Percentiles rank a stretch among this genome's conserved stretches.
phyloP scores from a whole-genome alignment of 2,113 vertebrate species.

The Thryonomys swinderianus region DNA sequence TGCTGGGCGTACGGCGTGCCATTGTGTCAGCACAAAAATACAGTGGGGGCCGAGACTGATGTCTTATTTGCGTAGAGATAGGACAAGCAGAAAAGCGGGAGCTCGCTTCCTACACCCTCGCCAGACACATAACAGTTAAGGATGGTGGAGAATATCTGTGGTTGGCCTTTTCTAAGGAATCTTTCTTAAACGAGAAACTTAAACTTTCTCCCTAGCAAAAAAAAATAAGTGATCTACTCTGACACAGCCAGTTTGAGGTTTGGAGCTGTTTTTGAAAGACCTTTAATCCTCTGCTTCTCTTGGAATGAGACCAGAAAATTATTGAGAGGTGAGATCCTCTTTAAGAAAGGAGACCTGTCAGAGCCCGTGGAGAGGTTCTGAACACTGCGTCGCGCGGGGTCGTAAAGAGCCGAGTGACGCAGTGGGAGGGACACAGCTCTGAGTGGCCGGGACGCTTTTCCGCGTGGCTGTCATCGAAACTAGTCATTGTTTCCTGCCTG shows the following conservation, averaged over 20 bases:
- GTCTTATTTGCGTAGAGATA: not conserved
- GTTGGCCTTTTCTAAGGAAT: conserved; percentile 26
- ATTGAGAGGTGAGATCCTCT: conserved; percentile 25
- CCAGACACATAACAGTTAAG: not conserved
- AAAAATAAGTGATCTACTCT: conserved; percentile 20
- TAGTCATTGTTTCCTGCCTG: not conserved
- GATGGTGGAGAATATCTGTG: not conserved
- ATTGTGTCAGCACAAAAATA: not conserved
- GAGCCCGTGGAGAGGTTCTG: conserved; percentile 8
- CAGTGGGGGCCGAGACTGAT: not conserved
- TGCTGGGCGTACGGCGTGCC: not conserved
- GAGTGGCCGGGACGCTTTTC: not conserved
- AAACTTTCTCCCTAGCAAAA: conserved; percentile 43
- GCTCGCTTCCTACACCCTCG: not conserved
- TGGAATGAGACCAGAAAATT: conserved; percentile 17
- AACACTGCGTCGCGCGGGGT: not conserved
- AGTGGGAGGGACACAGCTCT: not conserved
- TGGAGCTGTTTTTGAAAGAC: conserved; percentile 18
- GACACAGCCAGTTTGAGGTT: not conserved
- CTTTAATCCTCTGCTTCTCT: conserved; percentile 27
- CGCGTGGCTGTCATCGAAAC: not conserved
- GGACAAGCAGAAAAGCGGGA: not conserved
- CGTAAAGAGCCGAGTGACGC: not conserved
- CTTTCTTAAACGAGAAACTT: conserved; percentile 35
- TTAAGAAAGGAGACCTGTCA: not conserved